Conservation (phyloP, 2,888 invertebrate genomes). For the Hedya salicella region DNA sequence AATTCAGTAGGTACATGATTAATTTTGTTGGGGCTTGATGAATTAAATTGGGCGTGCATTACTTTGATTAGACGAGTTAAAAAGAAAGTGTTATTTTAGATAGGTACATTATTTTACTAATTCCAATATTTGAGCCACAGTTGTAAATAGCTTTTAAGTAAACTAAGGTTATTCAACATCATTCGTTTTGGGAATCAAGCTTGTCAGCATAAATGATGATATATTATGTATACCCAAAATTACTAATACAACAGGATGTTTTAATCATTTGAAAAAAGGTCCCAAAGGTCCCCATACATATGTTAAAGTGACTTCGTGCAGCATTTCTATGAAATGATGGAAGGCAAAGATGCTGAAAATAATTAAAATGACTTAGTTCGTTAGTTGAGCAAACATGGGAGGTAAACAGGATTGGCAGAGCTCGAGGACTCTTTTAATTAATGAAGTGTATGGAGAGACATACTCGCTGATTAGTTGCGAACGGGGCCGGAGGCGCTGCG, state of each 20-base stretch:
- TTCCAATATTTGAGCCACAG: no score
- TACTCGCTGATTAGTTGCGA: slow-evolving; percentile 60
- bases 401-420: slow-evolving; percentile 69
- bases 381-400: slow-evolving; percentile 74
- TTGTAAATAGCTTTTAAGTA: no score
- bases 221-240: no score
- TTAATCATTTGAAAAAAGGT: no score
- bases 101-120: no score
- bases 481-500: slow-evolving; percentile 46
- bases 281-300: no score
- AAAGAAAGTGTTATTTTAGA: slow-evolving; percentile 10
- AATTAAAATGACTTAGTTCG: slow-evolving; percentile 71
- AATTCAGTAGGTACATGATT: slow-evolving; percentile 70
- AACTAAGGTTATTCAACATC: no score
- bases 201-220: no score
- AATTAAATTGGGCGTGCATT: slow-evolving; percentile 52
- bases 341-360: slow-evolving; percentile 48
- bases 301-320: no score
- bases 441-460: slow-evolving; percentile 74
- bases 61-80: slow-evolving; percentile 57
- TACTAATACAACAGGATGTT: no score
- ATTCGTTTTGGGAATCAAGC: no score
- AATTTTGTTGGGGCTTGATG: slow-evolving; percentile 63
- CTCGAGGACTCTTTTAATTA: slow-evolving; percentile 79
- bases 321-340: neutral